Conservation (phyloP, 2,888 invertebrate genomes). For the Psylliodes chrysocephalus region DNA sequence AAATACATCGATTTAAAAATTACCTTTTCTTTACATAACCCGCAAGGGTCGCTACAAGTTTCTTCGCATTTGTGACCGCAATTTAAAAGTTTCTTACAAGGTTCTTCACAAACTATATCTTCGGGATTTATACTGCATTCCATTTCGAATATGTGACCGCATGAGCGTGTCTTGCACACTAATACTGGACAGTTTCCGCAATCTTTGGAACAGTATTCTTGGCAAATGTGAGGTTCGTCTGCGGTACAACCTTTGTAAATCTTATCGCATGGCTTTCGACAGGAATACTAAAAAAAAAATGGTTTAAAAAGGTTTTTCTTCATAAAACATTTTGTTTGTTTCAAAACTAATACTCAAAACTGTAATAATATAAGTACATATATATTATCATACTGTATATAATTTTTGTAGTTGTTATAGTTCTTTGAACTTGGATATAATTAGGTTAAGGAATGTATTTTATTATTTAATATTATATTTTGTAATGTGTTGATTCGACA, state of each 20-base stretch:
- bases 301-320: too few relatives aligned
- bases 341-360: too few relatives aligned
- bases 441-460: too few relatives aligned
- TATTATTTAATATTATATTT: too few relatives aligned
- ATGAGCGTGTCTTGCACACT: conserved; percentile 64
- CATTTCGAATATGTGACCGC: conserved; percentile 47
- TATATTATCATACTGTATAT: too few relatives aligned
- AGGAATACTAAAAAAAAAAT: conserved; percentile 65
- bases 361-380: too few relatives aligned
- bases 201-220: conserved; percentile 64
- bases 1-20: too few relatives aligned
- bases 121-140: conserved; percentile 64
- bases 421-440: too few relatives aligned
- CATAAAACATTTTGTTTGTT: too few relatives aligned
- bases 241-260: conserved; percentile 64
- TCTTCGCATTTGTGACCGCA: conserved; percentile 68
- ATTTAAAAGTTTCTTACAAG: conserved; percentile 64
- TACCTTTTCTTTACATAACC: conserved; percentile 65
- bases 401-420: too few relatives aligned
- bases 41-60: conserved; percentile 66
- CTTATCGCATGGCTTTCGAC: conserved; percentile 64
- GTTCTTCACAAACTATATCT: conserved; percentile 61
- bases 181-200: conserved; percentile 65
- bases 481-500: too few relatives aligned
- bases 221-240: conserved; percentile 47